Base-by-base conservation (phyloP, 2,888 invertebrate species). In the Biston stratarius region DNA sequence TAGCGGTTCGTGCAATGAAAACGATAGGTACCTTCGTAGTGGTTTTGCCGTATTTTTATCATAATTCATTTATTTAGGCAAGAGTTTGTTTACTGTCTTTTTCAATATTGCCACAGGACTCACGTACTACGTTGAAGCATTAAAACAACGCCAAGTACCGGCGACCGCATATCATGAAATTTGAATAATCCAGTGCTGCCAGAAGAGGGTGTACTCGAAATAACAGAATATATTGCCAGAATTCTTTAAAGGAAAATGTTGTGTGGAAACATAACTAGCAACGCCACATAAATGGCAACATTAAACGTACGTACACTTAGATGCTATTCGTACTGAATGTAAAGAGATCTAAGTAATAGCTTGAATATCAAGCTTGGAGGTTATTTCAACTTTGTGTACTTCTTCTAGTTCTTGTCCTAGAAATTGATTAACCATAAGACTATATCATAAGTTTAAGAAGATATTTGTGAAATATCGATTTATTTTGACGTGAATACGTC, bases 171-270 rank as follows among this genome's bases (percentile, higher is more conserved):
- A 82, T 80, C 82, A 79, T 84, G 81, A 83, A 83, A 88, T 89
- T 87, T 88, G 80, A 87, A 89, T 88, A 88, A 86, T 83, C 79
- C 79, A 55, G 53, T 56, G 67, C 65, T 74, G 74, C 68, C 70
- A 73, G 68, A 69, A 70, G 67, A 74, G 76, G 72, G 61, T 70
- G 70, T 74, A 67, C 73, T 61, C 71, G 68, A 77, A 80, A 80
- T 77, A 79, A 77, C 77, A 72, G 76, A 75, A 72, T 75, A 74
- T 76, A 77, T 78, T 76, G 67, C 65, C 42, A 52, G 59, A 51
- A 70, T 70, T 65, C 65, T 60, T 69, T 48, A 51, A 67, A 70
- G 67, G 34, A 53, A 61, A n/a, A 34, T 8, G 8, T 44, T 8
- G 8, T 15, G 1, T 15, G 8, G n/a, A n/a, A 8, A 47, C 8